Base-by-base conservation (phyloP, 2,888 invertebrate genomes). In the Hemaris fuciformis region DNA sequence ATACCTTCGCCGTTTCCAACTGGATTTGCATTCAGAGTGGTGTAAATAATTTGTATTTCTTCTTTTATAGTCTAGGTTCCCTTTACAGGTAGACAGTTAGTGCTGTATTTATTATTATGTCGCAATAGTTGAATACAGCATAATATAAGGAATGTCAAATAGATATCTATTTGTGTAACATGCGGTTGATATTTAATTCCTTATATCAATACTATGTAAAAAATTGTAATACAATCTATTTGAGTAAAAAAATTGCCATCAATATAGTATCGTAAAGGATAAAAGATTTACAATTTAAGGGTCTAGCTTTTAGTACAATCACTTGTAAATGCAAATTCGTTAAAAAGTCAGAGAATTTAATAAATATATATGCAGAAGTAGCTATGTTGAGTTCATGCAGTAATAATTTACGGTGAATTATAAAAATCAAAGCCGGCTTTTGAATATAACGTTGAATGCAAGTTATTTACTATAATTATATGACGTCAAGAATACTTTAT, bases 1-100 rank as follows among this genome's bases (percentile, higher is more conserved):
- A 53, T 53, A 53, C 8, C 31, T 27, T 31, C 31, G 53, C 27
- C 18, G 53, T 53, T 31, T 31, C 53, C 53, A 53, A 53, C 53
- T 53, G 31, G 31, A 53, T 53, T 53, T 27, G 53, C 31, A 18
- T 53, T 7, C 6, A 6, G 48, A 6, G 10, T n/a, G 25, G n/a
- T 3, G 8, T n/a, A 25, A n/a, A 48, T 15, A 6, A 8, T 15
- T 27, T 48, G 18, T 20, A 7, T 43, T 18, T 43, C 18, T 43
- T 7, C 25, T 48, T 27, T 48, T 15, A 15, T 45, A 4, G 45
- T 22, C 13, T 45, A 20, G n/a, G 38, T 22, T 22, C 20, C 20
- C 20, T 45, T 22, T 45, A 13, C 38, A 38, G 38, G 3, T 38
- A 38, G 8, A 8, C 27, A 27, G 38, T 38, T 1, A 4, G 1